Conservation (phyloP, 2,113 vertebrate genomes). For the Leiothrix lutea region DNA sequence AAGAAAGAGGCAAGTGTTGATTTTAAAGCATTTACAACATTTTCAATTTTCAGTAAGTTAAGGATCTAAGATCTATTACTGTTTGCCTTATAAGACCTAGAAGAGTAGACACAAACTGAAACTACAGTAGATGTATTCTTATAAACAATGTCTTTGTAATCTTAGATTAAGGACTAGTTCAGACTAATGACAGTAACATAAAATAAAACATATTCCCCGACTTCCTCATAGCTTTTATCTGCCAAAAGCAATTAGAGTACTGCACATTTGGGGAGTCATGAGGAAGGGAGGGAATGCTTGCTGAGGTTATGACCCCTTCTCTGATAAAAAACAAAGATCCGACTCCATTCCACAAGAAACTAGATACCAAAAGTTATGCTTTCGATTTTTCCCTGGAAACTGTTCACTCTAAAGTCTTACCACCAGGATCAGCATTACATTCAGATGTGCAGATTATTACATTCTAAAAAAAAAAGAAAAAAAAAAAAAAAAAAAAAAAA, state of each 20-base stretch:
- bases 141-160: not conserved
- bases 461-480: not conserved
- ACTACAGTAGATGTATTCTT: not conserved
- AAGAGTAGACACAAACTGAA: not conserved
- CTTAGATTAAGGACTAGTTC: conserved; percentile 22
- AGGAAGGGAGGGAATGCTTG: conserved; percentile 42
- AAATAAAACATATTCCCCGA: conserved; percentile 6
- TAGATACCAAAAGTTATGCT: not conserved
- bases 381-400: not conserved
- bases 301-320: not conserved
- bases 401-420: not conserved
- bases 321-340: not conserved
- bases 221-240: conserved; percentile 50
- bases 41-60: not conserved
- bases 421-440: not conserved
- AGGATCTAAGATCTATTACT: not conserved
- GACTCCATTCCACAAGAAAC: not conserved
- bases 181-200: conserved; percentile 9
- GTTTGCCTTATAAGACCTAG: not conserved
- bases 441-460: not conserved
- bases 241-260: conserved; percentile 46
- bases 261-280: conserved; percentile 8
- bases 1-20: not conserved
- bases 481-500: no score
- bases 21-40: not conserved